Conservation (phyloP, 2,888 invertebrate species). For the Sarcophaga carnaria region DNA sequence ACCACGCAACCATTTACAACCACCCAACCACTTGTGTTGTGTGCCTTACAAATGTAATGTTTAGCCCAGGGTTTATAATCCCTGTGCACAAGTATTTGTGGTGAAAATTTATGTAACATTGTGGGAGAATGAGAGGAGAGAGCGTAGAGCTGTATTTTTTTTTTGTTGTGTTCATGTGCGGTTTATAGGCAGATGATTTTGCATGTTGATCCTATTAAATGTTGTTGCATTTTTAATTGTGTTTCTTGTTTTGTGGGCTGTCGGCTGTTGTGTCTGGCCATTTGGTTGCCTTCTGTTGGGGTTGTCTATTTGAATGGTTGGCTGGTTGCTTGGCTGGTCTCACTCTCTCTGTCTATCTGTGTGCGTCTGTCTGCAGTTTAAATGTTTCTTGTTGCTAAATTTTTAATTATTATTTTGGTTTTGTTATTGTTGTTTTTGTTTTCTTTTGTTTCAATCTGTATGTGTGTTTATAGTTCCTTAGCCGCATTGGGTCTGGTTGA, state of each 20-base stretch:
- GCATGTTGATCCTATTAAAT: conserved; percentile 57
- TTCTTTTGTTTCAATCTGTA: background rate
- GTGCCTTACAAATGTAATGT: no score
- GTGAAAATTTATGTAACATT: no score
- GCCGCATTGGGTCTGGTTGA: conserved; percentile 92
- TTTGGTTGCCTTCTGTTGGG: no score
- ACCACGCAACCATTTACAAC: no score
- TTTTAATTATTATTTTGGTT: conserved; percentile 50
- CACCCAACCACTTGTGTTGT: no score
- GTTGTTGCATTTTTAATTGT: conserved; percentile 56
- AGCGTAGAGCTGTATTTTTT: no score
- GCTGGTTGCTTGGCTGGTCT: no score
- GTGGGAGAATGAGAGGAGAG: no score
- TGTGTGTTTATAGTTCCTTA: conserved; percentile 84
- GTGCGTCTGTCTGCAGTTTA: conserved; percentile 8
- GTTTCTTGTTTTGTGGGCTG: conserved; percentile 26
- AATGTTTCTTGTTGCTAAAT: conserved; percentile 51
- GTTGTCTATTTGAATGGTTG: no score
- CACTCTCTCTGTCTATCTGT: background rate
- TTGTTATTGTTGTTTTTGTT: background rate
- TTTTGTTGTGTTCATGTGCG: background rate
- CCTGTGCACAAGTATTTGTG: no score
- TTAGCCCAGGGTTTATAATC: no score
- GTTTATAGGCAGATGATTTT: conserved; percentile 59
- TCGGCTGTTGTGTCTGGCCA: background rate